Conservation (phyloP, 2,797 vertebrate species). For the Serranus cabrilla region DNA sequence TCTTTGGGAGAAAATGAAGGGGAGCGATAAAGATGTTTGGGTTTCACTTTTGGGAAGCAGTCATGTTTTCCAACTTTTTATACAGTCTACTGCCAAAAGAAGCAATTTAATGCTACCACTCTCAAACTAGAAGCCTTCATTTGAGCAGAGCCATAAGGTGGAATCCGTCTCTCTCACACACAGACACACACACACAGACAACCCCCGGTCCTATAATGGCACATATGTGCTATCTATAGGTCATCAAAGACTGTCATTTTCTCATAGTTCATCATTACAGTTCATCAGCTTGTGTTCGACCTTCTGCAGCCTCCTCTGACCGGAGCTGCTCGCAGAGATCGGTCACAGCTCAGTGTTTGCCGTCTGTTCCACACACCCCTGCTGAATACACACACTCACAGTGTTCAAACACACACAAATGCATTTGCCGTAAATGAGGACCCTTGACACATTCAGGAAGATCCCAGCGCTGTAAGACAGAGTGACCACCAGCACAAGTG, state of each 20-base stretch:
- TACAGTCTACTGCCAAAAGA: not conserved
- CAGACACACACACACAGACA: not conserved
- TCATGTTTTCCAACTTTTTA: too few species aligned
- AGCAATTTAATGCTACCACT: not conserved
- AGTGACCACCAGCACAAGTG: slow-evolving; percentile 8
- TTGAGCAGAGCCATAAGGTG: not conserved
- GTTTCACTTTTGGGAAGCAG: too few species aligned
- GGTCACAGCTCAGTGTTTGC: slow-evolving; percentile 34
- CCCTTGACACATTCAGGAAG: slow-evolving; percentile 19
- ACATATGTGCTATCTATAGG: slow-evolving; percentile 13
- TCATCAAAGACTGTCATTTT: slow-evolving; percentile 33
- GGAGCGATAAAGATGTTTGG: too few species aligned
- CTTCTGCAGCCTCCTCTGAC: slow-evolving; percentile 29
- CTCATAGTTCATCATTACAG: slow-evolving; percentile 31
- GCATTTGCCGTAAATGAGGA: slow-evolving; percentile 16
- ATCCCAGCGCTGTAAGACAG: not conserved
- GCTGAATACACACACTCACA: slow-evolving; percentile 48
- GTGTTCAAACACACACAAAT: slow-evolving; percentile 23
- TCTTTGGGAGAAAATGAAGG: too few species aligned
- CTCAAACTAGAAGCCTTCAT: not conserved
- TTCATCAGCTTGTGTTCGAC: slow-evolving; percentile 23
- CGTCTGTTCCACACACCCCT: slow-evolving; percentile 55
- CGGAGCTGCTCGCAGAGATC: slow-evolving; percentile 28
- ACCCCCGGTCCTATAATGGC: not conserved
- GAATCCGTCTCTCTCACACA: not conserved